Evolutionary conservation across 2,113 vertebrate genomes (phyloP).

Genomic region (Crypturellus undulatus): DNA sequence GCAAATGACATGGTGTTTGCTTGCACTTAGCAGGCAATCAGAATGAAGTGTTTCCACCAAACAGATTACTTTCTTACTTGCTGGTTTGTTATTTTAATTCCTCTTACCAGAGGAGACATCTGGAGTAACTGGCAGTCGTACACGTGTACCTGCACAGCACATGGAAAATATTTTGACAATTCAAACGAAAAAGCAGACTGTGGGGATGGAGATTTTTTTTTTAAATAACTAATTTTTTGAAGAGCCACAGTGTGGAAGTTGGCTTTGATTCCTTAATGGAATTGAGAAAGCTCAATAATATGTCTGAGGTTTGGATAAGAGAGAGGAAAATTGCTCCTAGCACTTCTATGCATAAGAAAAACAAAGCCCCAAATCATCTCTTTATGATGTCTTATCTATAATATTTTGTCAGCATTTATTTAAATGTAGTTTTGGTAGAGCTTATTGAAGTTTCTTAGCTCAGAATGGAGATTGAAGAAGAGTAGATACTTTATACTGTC

Average conservation of each 20-base stretch:
- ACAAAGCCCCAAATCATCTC: constrained; percentile 46
- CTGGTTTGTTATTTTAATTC: neutral
- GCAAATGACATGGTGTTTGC: constrained; percentile 17
- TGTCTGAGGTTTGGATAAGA: constrained; percentile 42
- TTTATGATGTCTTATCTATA: neutral
- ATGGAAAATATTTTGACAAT: constrained; percentile 60
- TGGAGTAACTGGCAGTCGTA: constrained; percentile 7
- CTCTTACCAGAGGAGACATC: neutral
- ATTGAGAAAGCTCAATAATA: constrained; percentile 32
- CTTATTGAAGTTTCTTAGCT: neutral
- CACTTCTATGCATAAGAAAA: constrained; percentile 22
- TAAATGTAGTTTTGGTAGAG: neutral
- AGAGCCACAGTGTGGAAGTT: neutral
- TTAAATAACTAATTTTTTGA: neutral
- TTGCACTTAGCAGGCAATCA: neutral
- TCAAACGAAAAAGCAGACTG: constrained; percentile 24
- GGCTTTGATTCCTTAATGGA: constrained; percentile 62
- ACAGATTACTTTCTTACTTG: neutral
- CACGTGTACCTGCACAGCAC: neutral
- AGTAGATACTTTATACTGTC: neutral
- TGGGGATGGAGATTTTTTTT: neutral
- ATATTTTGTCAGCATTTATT: neutral
- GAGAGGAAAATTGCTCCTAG: constrained; percentile 57
- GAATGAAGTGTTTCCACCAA: neutral
- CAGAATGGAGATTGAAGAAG: neutral